These are phyloP conservation scores for Candoia aspera DNA, from an alignment of 2,113 vertebrate genomes.

Conservation along the genomic window DNA sequence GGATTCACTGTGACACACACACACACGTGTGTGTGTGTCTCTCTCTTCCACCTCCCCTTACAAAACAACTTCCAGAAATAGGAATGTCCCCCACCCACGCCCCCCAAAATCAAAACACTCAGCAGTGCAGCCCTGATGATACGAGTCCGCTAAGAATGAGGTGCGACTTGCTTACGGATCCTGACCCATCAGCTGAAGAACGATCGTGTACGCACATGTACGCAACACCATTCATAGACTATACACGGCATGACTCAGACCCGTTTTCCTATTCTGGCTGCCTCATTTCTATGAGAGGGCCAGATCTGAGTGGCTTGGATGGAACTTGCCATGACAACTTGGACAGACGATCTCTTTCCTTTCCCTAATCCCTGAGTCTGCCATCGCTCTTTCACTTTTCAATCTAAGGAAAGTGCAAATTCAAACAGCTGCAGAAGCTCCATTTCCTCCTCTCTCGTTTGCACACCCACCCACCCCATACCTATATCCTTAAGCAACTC, in stretches of 20 bases:
- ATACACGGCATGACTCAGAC: neutral
- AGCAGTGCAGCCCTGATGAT: neutral
- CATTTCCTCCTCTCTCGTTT: neutral
- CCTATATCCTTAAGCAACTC: neutral
- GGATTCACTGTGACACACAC: neutral
- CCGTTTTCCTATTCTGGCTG: neutral
- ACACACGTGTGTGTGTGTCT: neutral
- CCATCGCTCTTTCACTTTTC: constrained; percentile 13
- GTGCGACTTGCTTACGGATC: neutral
- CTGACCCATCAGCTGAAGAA: neutral
- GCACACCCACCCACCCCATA: neutral
- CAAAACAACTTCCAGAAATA: neutral
- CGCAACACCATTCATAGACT: neutral
- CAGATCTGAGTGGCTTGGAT: neutral
- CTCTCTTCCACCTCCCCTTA: neutral
- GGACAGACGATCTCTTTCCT: neutral
- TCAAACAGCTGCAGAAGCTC: neutral
- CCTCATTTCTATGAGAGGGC: neutral
- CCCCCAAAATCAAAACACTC: neutral
- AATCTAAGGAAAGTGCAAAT: constrained; percentile 2
- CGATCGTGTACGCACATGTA: neutral
- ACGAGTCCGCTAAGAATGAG: neutral
- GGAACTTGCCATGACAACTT: constrained; percentile 8
- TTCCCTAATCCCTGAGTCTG: constrained; percentile 13
- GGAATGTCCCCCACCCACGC: neutral